A percentile compares a stretch with the other conserved stretches of the same genome.
Evolutionary conservation across 2,113 vertebrate genomes (phyloP).

Genomic region (Ascaphus truei): DNA sequence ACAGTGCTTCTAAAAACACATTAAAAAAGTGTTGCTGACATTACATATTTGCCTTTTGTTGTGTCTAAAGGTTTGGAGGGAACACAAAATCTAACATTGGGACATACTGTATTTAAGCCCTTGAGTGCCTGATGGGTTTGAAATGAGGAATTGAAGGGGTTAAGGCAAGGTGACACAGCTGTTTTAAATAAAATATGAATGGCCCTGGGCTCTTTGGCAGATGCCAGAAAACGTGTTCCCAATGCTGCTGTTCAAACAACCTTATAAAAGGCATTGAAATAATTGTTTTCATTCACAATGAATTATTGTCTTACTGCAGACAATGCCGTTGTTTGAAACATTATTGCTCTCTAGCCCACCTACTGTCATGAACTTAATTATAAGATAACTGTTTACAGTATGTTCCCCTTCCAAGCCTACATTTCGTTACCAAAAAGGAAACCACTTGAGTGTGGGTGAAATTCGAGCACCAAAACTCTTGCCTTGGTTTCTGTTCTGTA

Average conservation of each 20-base stretch:
- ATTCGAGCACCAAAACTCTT: background rate
- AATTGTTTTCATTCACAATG: conserved; percentile 7
- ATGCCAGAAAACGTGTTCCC: background rate
- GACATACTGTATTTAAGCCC: background rate
- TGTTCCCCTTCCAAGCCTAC: background rate
- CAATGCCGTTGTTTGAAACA: conserved; percentile 6
- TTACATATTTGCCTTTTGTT: too few relatives aligned
- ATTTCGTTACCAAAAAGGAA: background rate
- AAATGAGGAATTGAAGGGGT: background rate
- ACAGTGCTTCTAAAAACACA: too few relatives aligned
- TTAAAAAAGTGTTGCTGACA: too few relatives aligned
- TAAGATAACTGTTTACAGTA: background rate
- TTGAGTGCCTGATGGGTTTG: background rate
- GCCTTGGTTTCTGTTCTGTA: too few relatives aligned
- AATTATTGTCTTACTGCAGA: conserved; percentile 3
- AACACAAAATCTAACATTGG: too few relatives aligned
- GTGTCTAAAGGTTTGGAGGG: too few relatives aligned
- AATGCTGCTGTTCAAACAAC: conserved; percentile 1
- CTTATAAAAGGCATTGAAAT: conserved; percentile 14
- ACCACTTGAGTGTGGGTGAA: background rate
- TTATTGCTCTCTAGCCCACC: background rate
- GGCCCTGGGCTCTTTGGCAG: conserved; percentile 24
- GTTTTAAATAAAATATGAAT: conserved; percentile 33
- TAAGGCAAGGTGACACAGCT: conserved; percentile 26
- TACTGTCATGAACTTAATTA: conserved; percentile 4